Evolutionary conservation across 2,113 vertebrate species (phyloP), one percentile per base, ranked within the genome.

Genomic region (Mastomys natalensis): DNA sequence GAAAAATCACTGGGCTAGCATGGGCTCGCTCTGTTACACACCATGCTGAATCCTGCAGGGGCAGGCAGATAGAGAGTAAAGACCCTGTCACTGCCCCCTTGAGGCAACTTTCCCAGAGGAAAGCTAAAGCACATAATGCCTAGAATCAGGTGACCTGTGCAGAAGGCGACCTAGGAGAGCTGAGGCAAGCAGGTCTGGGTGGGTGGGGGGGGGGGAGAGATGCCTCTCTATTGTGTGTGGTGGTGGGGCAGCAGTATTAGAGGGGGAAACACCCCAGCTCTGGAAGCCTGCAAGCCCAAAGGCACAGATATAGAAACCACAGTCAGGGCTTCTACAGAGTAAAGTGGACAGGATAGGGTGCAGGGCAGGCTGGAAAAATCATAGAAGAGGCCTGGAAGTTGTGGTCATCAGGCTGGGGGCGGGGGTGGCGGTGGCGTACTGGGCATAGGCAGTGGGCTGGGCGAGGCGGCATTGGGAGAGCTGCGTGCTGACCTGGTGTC

Each of bases 371-470:
- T 72, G 64, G 43, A 58, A 22, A 24, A 1, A 45, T 24, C 19
- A 16, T 26, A 53, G 64, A 51, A 77, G 37, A 81, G 66, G 77
- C 51, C 64, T 6, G n/a, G 34, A 7, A 11, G 48, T 37, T 68
- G 58, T 16, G 29, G 78, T 43, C 22, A 48, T 34, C 2, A 26
- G 55, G 48, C 34, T 48, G 11, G 8, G 40, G 78, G 26, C 15
- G 2, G 37, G 68, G 37, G 68, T 2, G 22, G 58, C 19, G 55
- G 55, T 2, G 16, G 6, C 2, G 3, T 11, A 1, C 4, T 2
- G 66, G 37, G 51, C 11, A 22, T 11, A 12, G 34, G 26, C 16
- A 7, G 62, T 21, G 24, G 55, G 31, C 34, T 11, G 80, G 64
- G 5, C 37, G 17, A 15, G 21, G 40, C 0, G 1, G 51, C 22